Conservation (phyloP, 1,140 invertebrate genomes). For the Saxidomus purpurata region DNA sequence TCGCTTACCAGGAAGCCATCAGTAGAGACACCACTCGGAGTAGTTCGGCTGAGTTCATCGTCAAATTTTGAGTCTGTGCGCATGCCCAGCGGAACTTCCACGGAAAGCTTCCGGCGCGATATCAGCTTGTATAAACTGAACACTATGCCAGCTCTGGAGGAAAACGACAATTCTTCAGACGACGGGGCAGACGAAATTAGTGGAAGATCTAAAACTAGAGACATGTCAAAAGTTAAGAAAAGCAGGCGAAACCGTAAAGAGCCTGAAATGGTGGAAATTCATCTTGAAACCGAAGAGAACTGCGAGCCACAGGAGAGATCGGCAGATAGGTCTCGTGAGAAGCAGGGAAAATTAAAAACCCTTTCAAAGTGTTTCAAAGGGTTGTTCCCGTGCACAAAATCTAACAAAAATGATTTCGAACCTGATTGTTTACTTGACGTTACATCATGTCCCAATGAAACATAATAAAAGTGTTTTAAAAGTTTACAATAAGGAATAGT, state of each 20-base stretch:
- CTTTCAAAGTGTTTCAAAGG: neutral
- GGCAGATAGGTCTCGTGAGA: neutral
- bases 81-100: slow-evolving; percentile 26
- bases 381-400: neutral
- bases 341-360: neutral
- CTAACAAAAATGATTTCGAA: neutral
- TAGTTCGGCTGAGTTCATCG: slow-evolving; percentile 26
- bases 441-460: neutral
- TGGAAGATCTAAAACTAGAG: slow-evolving; percentile 29
- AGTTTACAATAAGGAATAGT: no score
- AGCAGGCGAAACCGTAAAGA: neutral
- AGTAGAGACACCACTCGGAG: slow-evolving; percentile 53
- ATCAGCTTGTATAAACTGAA: slow-evolving; percentile 40
- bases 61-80: slow-evolving; percentile 34
- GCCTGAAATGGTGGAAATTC: slow-evolving; percentile 7
- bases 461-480: neutral
- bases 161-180: neutral
- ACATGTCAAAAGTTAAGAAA: slow-evolving; percentile 36
- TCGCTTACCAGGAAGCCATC: slow-evolving; percentile 10
- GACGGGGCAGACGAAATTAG: neutral
- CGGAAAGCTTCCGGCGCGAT: slow-evolving; percentile 36
- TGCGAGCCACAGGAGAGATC: neutral
- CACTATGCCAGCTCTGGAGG: slow-evolving; percentile 21
- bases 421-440: slow-evolving; percentile 7
- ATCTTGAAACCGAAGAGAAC: neutral